Conservation (phyloP, 2,888 invertebrate species). For the Ptilodon capucinus region DNA sequence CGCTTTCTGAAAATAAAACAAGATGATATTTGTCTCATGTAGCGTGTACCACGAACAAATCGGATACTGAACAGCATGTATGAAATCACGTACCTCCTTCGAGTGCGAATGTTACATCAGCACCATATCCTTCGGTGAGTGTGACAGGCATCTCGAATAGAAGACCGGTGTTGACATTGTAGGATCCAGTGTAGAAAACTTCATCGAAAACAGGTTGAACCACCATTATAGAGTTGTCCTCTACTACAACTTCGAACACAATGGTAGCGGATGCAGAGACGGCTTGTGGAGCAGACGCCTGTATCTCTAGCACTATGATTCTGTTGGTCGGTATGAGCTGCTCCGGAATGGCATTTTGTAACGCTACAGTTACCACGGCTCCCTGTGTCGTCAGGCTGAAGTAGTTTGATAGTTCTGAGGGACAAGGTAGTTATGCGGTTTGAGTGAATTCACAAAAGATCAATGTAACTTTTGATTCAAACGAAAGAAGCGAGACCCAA, state of each 20-base stretch:
- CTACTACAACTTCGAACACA: constrained; percentile 27
- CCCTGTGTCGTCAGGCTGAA: constrained; percentile 15
- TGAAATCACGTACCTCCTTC: constrained; percentile 35
- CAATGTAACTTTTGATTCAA: no score
- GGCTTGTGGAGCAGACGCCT: constrained; percentile 33
- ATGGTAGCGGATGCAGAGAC: constrained; percentile 36
- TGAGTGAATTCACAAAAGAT: no score
- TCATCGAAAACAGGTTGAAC: constrained; percentile 14
- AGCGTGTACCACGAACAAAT: no score
- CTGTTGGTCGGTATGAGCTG: constrained; percentile 31
- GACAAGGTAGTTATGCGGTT: no score
- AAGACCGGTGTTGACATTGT: constrained; percentile 18
- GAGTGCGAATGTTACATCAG: constrained; percentile 30
- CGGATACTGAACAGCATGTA: no score
- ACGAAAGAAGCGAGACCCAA: no score
- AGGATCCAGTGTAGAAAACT: constrained; percentile 37
- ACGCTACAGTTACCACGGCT: constrained; percentile 12
- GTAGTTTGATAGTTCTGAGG: constrained; percentile 23
- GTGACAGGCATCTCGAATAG: constrained; percentile 20
- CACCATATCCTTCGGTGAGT: constrained; percentile 29
- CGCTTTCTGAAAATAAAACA: constrained; percentile 6
- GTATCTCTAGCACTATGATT: constrained; percentile 33
- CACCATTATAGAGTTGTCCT: constrained; percentile 3
- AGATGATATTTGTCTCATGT: neutral
- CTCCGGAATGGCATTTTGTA: constrained; percentile 31